phyloP scores from a whole-genome alignment of 2,113 vertebrate genomes.

The Siniperca chuatsi region DNA sequence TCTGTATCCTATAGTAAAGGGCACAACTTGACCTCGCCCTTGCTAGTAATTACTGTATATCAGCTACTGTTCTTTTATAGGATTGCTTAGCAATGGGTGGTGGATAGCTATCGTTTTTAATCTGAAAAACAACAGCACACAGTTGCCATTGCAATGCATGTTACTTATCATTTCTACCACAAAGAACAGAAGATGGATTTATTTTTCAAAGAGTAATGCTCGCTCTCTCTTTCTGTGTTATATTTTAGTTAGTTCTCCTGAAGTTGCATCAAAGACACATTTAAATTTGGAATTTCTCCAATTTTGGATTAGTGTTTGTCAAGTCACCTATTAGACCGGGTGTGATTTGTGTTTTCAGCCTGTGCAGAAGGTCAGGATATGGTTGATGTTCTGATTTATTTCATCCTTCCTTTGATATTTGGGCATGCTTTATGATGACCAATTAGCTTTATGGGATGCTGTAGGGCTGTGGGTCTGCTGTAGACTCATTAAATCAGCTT shows the following conservation, averaged over 20 bases:
- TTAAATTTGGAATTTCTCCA: neutral
- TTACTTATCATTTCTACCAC: neutral
- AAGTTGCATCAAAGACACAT: neutral
- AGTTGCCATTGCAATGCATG: neutral
- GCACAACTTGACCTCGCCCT: neutral
- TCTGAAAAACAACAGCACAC: neutral
- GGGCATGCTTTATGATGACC: constrained; percentile 3
- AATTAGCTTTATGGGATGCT: constrained; percentile 17
- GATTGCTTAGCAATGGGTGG: neutral
- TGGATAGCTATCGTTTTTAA: neutral
- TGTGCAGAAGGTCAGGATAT: neutral
- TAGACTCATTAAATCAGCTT: constrained; percentile 5
- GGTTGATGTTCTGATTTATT: neutral
- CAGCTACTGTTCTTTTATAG: neutral
- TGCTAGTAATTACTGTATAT: neutral
- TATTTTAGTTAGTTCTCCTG: neutral
- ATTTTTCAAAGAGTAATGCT: neutral
- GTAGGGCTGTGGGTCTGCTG: neutral
- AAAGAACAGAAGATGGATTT: neutral
- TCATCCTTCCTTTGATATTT: constrained; percentile 2
- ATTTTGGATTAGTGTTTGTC: constrained; percentile 5
- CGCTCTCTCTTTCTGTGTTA: neutral
- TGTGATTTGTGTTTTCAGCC: constrained; percentile 18
- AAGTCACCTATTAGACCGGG: neutral
- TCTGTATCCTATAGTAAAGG: too few relatives aligned